These are phyloP conservation scores for Zygogramma bicolorata DNA, from an alignment of 2,888 invertebrate species.

Conservation along the genomic window DNA sequence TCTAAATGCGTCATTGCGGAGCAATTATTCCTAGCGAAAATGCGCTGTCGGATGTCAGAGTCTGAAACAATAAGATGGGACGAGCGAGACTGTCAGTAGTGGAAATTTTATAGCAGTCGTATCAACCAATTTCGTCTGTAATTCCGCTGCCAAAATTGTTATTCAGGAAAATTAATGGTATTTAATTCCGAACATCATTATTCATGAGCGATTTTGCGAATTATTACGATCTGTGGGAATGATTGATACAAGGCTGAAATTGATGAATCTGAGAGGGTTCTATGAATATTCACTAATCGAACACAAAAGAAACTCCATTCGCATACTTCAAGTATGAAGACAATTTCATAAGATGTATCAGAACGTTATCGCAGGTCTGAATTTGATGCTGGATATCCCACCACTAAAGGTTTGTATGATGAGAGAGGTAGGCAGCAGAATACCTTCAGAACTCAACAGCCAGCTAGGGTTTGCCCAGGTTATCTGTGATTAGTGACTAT, in stretches of 20 bases:
- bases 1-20: neutral
- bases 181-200: slow-evolving; percentile 12
- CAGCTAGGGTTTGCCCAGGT: too few species aligned
- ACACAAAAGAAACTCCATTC: too few species aligned
- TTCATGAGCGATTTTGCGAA: neutral
- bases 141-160: slow-evolving; percentile 10
- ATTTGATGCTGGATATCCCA: too few species aligned
- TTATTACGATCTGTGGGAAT: neutral
- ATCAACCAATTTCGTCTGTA: neutral
- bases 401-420: too few species aligned
- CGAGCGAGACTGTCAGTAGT: neutral
- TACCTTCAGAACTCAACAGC: too few species aligned
- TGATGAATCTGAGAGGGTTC: neutral
- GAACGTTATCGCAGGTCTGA: too few species aligned
- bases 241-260: too few species aligned
- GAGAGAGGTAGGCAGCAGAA: too few species aligned
- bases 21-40: neutral
- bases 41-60: neutral
- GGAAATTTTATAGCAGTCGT: neutral
- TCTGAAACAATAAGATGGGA: neutral
- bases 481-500: too few species aligned
- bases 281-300: neutral
- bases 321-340: too few species aligned
- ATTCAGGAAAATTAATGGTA: slow-evolving; percentile 18
- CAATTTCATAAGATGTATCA: too few species aligned